Evolutionary conservation across 1,140 invertebrate species (phyloP), one percentile per base, ranked within the genome.

Genomic region (Temnothorax longispinosus): DNA sequence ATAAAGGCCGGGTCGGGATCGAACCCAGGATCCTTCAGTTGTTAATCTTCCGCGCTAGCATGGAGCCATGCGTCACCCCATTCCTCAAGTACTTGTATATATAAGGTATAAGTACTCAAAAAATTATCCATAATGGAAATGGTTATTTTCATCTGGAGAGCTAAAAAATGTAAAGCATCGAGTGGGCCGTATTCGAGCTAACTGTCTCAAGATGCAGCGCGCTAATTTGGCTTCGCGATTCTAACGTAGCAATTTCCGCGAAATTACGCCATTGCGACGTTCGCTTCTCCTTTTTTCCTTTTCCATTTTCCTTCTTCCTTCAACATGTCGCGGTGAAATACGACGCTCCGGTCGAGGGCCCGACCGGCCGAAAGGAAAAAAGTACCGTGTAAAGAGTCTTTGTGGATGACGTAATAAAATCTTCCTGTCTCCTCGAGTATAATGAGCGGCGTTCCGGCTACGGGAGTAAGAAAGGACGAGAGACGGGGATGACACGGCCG

Each of bases 341-440:
- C 80, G 80, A 84, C 69, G 69, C 54, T n/a, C 80, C 41, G 69
- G 80, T 62, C 80, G 80, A 75, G 80, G 27, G n/a, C 41, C 10
- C 32, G 69, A n/a, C 69, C 38, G 38, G 50, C 38, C 54, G 80
- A 60, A 62, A 82, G 54, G 52, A 74, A 74, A 74, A 75, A 84
- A 60, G 74, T 52, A 85, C 44, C 77, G 82, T 65, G 82, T 64
- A 87, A 84, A 80, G 82, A 90, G 89, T 89, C 85, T 87, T 87
- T 75, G n/a, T 35, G 52, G 72, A 74, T 82, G 75, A n/a, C 80
- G 75, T 90, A 90, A 88, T 90, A 85, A 90, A 89, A 90, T 90
- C 80, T 84, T 85, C 58, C 85, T 80, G 89, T 90, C 85, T 69
- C 67, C 69, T 78, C 67, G 72, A 62, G 76, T 54, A 85, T 90